Evolutionary conservation across 2,797 vertebrate species (phyloP).

Genomic region (Peromyscus attwateri): DNA sequence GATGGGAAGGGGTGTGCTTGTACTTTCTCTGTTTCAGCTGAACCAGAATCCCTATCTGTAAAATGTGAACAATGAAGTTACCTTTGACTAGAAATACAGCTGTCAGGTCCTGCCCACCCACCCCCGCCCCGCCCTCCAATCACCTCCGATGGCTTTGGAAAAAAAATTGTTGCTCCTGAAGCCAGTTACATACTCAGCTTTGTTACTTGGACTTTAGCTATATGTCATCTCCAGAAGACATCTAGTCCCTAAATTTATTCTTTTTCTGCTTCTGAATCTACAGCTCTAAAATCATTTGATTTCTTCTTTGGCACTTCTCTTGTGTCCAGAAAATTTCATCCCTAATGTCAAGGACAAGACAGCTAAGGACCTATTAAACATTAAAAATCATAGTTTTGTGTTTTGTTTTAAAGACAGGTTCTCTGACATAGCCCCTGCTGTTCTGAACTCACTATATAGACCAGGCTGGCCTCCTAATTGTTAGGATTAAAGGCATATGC

Average conservation of each 20-base stretch:
- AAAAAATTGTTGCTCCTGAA: constrained; percentile 51
- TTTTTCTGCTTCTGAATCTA: constrained; percentile 42
- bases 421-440: not conserved
- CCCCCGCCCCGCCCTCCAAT: not conserved
- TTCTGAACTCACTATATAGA: not conserved
- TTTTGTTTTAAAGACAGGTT: not conserved
- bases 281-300: constrained; percentile 1
- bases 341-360: not conserved
- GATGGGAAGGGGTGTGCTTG: not conserved
- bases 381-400: not conserved
- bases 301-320: constrained; percentile 16
- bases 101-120: not conserved
- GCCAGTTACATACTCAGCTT: constrained; percentile 1
- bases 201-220: constrained; percentile 5
- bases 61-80: constrained; percentile 10
- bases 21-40: not conserved
- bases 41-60: not conserved
- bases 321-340: not conserved
- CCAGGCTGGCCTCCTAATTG: not conserved
- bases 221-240: not conserved
- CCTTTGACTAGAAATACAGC: constrained; percentile 27
- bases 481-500: not conserved
- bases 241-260: not conserved
- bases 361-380: not conserved
- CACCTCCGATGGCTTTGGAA: not conserved